Base-by-base conservation (phyloP, 2,113 vertebrate genomes). In the Oceanites oceanicus region DNA sequence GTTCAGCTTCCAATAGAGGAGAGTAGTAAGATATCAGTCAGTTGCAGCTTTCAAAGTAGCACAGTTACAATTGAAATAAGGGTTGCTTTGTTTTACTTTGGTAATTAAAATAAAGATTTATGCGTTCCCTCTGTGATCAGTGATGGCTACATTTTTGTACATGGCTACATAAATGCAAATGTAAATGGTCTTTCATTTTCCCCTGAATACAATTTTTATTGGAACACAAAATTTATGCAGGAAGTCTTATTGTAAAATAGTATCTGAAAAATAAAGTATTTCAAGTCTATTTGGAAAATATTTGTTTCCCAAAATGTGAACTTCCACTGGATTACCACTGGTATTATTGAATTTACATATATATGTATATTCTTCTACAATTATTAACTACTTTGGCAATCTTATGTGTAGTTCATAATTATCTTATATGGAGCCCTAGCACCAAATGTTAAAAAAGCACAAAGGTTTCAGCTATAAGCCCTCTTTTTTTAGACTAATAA, bases 71-170 rank as follows among this genome's bases (percentile, higher is more conserved):
- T 0, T 62, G 32, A 92, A 94, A 97, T 90, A 95, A 87, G 11
- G 20, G 8, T 53, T 83, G 26, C 49, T 95, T 95, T 90, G 59
- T 95, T 94, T 95, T 78, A 90, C 19, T 87, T 93, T 36, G 23
- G 72, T 91, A 92, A 97, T 95, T 93, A 95, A 94, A 96, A 87
- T 68, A 27, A 79, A 94, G 59, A 91, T 89, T 96, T 94, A 91
- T 95, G 19, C 22, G 76, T 93, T 92, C 38, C 44, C 25, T 92
- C 15, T 25, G 29, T 68, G 75, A 96, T 90, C 90, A 90, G 45
- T 91, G 92, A 55, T 6, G 45, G 47, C 34, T 61, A 66, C 53
- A 80, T 86, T 96, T 92, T 80, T 56, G 91, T n/a, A n/a, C n/a
- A n/a, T n/a, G n/a, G n/a, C n/a, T n/a, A 74, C 76, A 66, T 82